Conservation (phyloP, 2,888 invertebrate genomes). For the Chalcis sispes region DNA sequence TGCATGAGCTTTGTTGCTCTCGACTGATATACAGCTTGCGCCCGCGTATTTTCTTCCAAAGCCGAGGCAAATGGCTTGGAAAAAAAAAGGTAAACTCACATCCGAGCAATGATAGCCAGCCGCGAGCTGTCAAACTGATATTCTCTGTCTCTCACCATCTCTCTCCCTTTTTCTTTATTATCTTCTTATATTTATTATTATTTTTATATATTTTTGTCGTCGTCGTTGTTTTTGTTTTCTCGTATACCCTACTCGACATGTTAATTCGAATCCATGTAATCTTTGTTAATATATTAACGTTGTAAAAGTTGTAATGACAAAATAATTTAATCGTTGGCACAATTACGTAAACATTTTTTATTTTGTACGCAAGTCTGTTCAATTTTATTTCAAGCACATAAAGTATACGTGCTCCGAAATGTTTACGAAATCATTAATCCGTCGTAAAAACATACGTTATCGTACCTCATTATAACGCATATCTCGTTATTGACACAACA, state of each 20-base stretch:
- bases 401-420: no score
- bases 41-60: conserved; percentile 47
- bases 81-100: conserved; percentile 26
- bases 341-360: no score
- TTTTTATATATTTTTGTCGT: no score
- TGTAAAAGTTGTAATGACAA: no score
- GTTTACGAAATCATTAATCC: no score
- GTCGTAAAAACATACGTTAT: no score
- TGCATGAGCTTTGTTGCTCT: conserved; percentile 42
- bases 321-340: no score
- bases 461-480: no score
- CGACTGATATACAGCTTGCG: conserved; percentile 46
- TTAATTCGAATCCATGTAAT: background rate
- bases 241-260: background rate
- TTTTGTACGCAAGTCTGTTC: no score
- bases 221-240: background rate
- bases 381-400: no score
- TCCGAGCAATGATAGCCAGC: conserved; percentile 44
- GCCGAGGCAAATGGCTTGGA: conserved; percentile 56
- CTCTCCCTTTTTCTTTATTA: background rate
- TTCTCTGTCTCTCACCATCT: background rate
- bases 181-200: background rate
- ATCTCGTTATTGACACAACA: no score
- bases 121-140: conserved; percentile 41
- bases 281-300: no score